These are phyloP conservation scores for Lethenteron camtschaticum DNA, from an alignment of 2,113 vertebrate genomes.

Conservation along the genomic window DNA sequence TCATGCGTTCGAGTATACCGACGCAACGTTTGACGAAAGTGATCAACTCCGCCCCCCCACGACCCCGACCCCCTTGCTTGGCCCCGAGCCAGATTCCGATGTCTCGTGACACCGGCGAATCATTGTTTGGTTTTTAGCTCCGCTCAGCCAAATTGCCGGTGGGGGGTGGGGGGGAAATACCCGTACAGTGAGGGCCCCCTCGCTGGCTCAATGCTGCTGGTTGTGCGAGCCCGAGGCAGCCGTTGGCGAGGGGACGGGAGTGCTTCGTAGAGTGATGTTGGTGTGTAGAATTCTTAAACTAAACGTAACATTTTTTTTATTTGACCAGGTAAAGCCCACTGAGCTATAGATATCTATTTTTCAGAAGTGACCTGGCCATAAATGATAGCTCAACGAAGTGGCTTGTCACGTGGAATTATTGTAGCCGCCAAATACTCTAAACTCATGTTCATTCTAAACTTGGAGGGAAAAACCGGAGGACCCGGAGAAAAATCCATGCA, in stretches of 20 bases:
- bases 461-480: too few relatives aligned
- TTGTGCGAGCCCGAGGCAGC: not conserved
- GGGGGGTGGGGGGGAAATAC: not conserved
- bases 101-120: not conserved
- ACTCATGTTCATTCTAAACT: too few relatives aligned
- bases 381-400: too few relatives aligned
- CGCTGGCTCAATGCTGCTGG: not conserved
- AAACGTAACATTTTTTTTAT: too few relatives aligned
- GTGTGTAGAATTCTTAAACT: too few relatives aligned
- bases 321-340: too few relatives aligned
- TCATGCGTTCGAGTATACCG: not conserved
- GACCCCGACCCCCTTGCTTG: not conserved
- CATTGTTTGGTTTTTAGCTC: not conserved
- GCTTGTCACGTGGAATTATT: too few relatives aligned
- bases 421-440: too few relatives aligned
- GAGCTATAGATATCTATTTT: too few relatives aligned
- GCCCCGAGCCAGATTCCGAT: not conserved
- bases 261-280: not conserved
- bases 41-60: constrained; percentile 4
- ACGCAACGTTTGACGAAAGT: not conserved
- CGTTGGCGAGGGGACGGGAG: not conserved
- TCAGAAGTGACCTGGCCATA: too few relatives aligned
- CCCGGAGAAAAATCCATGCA: too few relatives aligned
- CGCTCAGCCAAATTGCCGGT: not conserved
- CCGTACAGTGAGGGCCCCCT: not conserved